Evolutionary conservation across 2,797 vertebrate genomes (phyloP), one percentile per base, ranked within the genome.

Genomic region (Melanogrammus aeglefinus): DNA sequence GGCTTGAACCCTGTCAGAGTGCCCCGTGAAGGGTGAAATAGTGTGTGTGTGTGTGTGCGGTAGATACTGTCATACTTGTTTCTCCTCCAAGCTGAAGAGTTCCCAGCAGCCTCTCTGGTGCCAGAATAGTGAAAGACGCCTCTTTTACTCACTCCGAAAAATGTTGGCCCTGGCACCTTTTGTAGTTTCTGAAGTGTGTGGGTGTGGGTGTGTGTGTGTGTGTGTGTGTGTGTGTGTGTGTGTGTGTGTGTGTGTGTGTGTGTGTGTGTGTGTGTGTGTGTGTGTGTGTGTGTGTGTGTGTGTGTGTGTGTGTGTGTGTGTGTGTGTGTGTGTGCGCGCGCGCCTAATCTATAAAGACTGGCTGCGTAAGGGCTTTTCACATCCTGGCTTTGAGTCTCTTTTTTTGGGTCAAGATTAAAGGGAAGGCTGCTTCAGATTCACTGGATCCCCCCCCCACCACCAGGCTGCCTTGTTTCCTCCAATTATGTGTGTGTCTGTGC

Each of bases 401-500:
- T n/a, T n/a, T 21, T 57, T 57, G 89, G 91, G 89, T 92, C 88
- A 87, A 93, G 89, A 92, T 92, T 91, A 92, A 91, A 89, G 90
- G 91, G 92, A 92, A 93, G 90, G 86, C 88, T 91, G 91, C 86
- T 86, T 90, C 89, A 85, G 75, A 90, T 87, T 90, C 86, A 88
- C 87, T 88, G 81, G 76, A 86, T 87, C 1, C 63, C n/a, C 31
- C 31, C 31, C 7, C 31, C 7, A 57, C 75, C 27, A 14, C 78
- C 81, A 75, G 77, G 72, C 86, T 80, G 84, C 80, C 81, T 73
- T 87, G 79, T 86, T 88, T n/a, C 87, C 51, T 57, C 51, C 51
- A 57, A 57, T 57, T 57, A 21, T 21, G 51, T 21, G 51, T 57
- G 51, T 57, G 51, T 57, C 18, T n/a, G 51, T 57, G 51, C n/a